Percentiles rank a stretch among this genome's conserved stretches.
Evolutionary conservation across 2,797 vertebrate species (phyloP).

Genomic region (Euphonia xanthogaster): DNA sequence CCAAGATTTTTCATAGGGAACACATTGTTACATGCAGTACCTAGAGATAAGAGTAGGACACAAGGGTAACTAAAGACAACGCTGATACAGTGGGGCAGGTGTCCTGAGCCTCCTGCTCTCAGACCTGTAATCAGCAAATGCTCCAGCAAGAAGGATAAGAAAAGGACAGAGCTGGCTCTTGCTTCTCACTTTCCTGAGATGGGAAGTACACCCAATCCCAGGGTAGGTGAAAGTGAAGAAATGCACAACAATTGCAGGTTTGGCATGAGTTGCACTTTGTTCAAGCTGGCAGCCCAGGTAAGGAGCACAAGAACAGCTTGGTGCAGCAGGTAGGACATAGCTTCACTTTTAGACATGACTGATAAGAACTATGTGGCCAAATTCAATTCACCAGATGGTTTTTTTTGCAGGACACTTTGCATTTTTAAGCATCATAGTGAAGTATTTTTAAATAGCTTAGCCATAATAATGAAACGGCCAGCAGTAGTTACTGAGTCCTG

Average conservation of each 20-base stretch:
- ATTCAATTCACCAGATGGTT: accelerated
- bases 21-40: background rate
- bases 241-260: background rate
- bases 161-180: background rate
- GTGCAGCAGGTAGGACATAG: accelerated
- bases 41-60: background rate
- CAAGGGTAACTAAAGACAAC: background rate
- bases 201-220: background rate
- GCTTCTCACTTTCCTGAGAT: background rate
- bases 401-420: background rate
- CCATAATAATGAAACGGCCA: background rate
- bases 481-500: background rate
- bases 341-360: accelerated
- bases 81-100: background rate
- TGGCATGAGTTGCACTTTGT: background rate
- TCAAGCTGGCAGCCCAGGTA: background rate
- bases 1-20: background rate
- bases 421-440: background rate
- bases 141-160: background rate
- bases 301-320: background rate
- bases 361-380: background rate
- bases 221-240: background rate
- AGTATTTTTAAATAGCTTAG: background rate
- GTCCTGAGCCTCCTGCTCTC: background rate
- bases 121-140: background rate